These are phyloP conservation scores for Oppia nitens DNA, from an alignment of 1,140 invertebrate species.

Conservation along the genomic window DNA sequence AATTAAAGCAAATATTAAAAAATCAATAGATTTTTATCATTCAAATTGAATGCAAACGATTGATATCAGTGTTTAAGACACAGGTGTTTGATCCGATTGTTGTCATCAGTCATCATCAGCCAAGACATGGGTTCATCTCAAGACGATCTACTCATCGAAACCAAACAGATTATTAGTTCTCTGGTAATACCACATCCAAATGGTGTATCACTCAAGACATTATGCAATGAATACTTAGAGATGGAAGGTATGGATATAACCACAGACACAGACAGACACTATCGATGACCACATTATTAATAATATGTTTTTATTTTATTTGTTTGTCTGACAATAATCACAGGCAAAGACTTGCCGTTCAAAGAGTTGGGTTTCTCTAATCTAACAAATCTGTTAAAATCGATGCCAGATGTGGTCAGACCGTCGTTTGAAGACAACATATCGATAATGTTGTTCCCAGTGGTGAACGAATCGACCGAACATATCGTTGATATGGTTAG, in stretches of 20 bases:
- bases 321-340: not conserved
- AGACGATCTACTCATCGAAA: no score
- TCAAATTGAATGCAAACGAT: no score
- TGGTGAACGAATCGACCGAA: not conserved
- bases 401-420: not conserved
- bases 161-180: not conserved
- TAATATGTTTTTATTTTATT: no score
- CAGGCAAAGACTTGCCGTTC: not conserved
- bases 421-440: not conserved
- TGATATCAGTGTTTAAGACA: no score
- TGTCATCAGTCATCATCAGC: no score
- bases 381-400: not conserved
- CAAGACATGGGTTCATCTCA: no score
- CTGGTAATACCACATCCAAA: not conserved
- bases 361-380: not conserved
- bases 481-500: not conserved
- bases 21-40: no score
- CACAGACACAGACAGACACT: no score
- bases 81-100: no score
- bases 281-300: no score
- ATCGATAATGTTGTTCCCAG: not conserved
- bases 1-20: no score
- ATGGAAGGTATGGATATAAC: no score
- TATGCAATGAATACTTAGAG: not conserved
- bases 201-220: not conserved